These are phyloP conservation scores for Nemapogon koenigi DNA, from an alignment of 2,888 invertebrate genomes.

Conservation along the genomic window DNA sequence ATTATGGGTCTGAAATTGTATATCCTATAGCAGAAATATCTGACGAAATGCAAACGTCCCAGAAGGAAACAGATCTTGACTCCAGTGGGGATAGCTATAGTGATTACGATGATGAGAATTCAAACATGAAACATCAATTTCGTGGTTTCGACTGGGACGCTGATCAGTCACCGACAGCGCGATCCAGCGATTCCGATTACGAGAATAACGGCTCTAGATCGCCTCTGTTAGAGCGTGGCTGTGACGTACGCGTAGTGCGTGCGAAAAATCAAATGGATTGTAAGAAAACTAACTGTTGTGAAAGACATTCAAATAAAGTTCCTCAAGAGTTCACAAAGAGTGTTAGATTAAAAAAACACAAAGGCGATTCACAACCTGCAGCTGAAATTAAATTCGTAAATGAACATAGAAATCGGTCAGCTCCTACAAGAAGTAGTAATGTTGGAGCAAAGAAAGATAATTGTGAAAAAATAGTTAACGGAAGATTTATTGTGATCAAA, in stretches of 20 bases:
- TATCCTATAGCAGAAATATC: conserved; percentile 87
- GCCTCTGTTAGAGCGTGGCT: conserved; percentile 66
- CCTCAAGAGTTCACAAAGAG: conserved; percentile 44
- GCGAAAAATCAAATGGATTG: conserved; percentile 39
- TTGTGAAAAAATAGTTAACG: conserved; percentile 17
- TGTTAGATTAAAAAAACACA: conserved; percentile 50
- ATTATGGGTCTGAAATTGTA: conserved; percentile 77
- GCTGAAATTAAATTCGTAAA: conserved; percentile 26
- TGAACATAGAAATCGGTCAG: conserved; percentile 17
- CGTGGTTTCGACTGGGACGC: conserved; percentile 58
- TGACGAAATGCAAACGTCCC: conserved; percentile 76
- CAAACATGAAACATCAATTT: conserved; percentile 32
- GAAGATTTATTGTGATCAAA: conserved; percentile 18
- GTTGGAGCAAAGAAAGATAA: conserved; percentile 23
- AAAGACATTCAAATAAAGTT: conserved; percentile 33
- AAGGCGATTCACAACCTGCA: conserved; percentile 30
- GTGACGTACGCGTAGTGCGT: conserved; percentile 48
- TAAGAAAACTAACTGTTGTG: conserved; percentile 41
- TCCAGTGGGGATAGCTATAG: conserved; percentile 68
- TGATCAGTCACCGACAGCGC: conserved; percentile 45
- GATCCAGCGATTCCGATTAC: conserved; percentile 70
- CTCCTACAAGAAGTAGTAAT: conserved; percentile 21
- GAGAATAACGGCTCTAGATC: conserved; percentile 76
- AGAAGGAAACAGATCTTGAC: conserved; percentile 68
- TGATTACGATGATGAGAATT: conserved; percentile 67